These are phyloP conservation scores for Chanos chanos DNA, from an alignment of 2,797 vertebrate genomes.

Conservation along the genomic window DNA sequence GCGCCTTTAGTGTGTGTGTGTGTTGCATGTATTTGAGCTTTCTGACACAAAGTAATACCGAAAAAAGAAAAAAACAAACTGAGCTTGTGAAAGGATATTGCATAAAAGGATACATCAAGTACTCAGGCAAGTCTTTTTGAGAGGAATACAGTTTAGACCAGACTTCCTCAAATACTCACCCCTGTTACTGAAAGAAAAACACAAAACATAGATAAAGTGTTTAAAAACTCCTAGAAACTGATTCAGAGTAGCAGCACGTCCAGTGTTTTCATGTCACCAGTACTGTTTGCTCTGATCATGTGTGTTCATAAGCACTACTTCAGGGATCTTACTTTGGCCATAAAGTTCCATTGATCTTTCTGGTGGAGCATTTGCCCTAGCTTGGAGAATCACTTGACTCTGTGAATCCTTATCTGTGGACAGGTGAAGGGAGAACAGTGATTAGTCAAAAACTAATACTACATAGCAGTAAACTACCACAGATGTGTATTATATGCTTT, in stretches of 20 bases:
- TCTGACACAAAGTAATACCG: too few species aligned
- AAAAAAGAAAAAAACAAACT: not conserved
- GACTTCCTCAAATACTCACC: slow-evolving; percentile 85
- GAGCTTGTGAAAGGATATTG: slow-evolving; percentile 70
- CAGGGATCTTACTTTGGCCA: slow-evolving; percentile 76
- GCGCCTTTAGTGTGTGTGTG: slow-evolving; percentile 3
- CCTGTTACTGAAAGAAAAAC: slow-evolving; percentile 72
- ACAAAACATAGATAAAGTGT: slow-evolving; percentile 53
- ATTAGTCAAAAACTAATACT: not conserved
- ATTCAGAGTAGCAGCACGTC: too few species aligned
- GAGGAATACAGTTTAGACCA: slow-evolving; percentile 72
- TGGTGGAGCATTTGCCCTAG: slow-evolving; percentile 65
- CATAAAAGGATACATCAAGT: slow-evolving; percentile 78
- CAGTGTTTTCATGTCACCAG: too few species aligned
- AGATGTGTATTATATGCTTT: too few species aligned
- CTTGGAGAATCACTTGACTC: slow-evolving; percentile 82
- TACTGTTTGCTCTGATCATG: too few species aligned
- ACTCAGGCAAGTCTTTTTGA: slow-evolving; percentile 64
- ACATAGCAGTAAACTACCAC: not conserved
- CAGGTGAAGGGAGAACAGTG: too few species aligned
- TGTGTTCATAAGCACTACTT: too few species aligned
- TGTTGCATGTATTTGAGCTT: not conserved
- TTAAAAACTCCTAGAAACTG: not conserved
- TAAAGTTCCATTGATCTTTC: slow-evolving; percentile 75
- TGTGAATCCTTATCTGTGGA: slow-evolving; percentile 84